phyloP scores from a whole-genome alignment of 2,888 invertebrate species.

The Fragum whitleyi region DNA sequence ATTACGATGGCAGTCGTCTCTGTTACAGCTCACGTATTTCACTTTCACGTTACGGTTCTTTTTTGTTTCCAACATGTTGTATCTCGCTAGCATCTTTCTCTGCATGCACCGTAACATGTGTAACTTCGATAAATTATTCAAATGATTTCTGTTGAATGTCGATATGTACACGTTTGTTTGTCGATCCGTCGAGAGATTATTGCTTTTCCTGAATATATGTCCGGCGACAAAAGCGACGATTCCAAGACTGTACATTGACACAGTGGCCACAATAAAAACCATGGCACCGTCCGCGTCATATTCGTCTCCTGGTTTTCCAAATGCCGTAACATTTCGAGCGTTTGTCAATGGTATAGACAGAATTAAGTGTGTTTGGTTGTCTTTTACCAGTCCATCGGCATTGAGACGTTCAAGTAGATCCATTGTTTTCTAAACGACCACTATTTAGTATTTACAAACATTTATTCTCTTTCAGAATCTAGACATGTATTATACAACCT shows the following conservation, averaged over 20 bases:
- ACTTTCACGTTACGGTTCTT: neutral
- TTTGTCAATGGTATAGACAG: neutral
- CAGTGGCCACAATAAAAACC: slow-evolving; percentile 9
- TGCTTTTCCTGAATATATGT: slow-evolving; percentile 10
- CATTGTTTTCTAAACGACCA: neutral
- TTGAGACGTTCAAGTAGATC: neutral
- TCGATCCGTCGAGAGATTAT: neutral
- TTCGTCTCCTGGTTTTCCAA: slow-evolving; percentile 1
- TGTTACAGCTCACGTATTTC: neutral
- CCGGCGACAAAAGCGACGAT: slow-evolving; percentile 18
- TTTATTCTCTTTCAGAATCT: neutral
- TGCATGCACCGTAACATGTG: slow-evolving; percentile 17
- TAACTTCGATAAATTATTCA: slow-evolving; percentile 10
- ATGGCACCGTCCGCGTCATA: slow-evolving; percentile 16
- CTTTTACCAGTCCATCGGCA: neutral
- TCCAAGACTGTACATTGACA: slow-evolving; percentile 9
- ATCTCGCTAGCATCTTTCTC: slow-evolving; percentile 7
- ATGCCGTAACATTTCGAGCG: neutral
- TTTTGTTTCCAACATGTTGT: neutral
- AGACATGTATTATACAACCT: neutral
- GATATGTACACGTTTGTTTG: slow-evolving; percentile 12
- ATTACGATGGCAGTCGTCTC: neutral
- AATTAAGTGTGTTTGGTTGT: slow-evolving; percentile 3
- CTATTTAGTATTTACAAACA: neutral
- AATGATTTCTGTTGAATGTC: slow-evolving; percentile 6